Evolutionary conservation across 2,888 invertebrate genomes (phyloP).

Genomic region (Oligia strigilis): DNA sequence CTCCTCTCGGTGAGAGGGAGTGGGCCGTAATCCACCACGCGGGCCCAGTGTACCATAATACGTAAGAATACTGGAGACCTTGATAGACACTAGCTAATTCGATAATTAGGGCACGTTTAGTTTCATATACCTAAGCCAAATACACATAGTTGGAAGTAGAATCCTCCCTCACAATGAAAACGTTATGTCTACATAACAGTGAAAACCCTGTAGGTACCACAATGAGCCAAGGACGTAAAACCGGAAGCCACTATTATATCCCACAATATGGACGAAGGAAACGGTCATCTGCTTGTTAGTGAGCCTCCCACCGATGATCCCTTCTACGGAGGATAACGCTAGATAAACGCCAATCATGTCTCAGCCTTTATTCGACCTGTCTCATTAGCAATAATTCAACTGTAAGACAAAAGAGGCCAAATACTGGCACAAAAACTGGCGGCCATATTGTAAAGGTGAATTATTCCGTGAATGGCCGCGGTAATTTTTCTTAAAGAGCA

Average conservation of each 20-base stretch:
- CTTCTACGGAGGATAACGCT: neutral
- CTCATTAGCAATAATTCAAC: conserved; percentile 65
- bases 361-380: conserved; percentile 42
- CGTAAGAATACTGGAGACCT: neutral
- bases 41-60: no score
- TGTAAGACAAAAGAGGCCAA: conserved; percentile 53
- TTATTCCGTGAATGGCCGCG: conserved; percentile 34
- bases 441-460: conserved; percentile 44
- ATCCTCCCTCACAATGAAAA: conserved; percentile 22
- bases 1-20: no score
- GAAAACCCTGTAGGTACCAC: conserved; percentile 14
- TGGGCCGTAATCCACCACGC: no score
- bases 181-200: neutral
- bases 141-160: neutral
- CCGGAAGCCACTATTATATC: conserved; percentile 42
- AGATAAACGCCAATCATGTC: conserved; percentile 40
- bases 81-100: neutral
- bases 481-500: conserved; percentile 34
- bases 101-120: neutral
- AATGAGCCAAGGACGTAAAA: conserved; percentile 33
- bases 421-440: conserved; percentile 45
- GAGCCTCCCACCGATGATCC: conserved; percentile 9
- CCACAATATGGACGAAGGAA: conserved; percentile 54
- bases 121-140: conserved; percentile 1
- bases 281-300: conserved; percentile 55